Percentiles rank a stretch among this genome's conserved stretches.
Evolutionary conservation across 2,888 invertebrate genomes (phyloP).

Genomic region (Bibio marci): DNA sequence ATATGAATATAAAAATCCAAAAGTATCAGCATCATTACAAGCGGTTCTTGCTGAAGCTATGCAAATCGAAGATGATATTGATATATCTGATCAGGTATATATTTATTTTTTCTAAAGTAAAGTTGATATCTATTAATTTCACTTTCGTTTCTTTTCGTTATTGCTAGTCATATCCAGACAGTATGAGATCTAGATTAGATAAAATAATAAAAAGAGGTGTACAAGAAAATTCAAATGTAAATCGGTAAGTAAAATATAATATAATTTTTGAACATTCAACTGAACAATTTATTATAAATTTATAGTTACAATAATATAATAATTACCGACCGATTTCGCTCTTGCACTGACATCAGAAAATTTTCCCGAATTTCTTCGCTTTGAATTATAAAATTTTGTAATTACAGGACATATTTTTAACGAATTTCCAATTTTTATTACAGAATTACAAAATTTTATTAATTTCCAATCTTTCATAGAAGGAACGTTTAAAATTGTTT

Average conservation of each 20-base stretch:
- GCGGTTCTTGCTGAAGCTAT: conserved; percentile 30
- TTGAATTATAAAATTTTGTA: no score
- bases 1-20: conserved; percentile 28
- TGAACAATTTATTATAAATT: no score
- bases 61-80: conserved; percentile 29
- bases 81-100: conserved; percentile 20
- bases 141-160: not conserved
- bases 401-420: no score
- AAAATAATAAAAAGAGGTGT: conserved; percentile 27
- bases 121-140: not conserved
- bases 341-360: no score
- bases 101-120: not conserved
- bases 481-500: no score
- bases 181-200: conserved; percentile 18
- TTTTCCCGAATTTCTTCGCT: no score
- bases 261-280: not conserved
- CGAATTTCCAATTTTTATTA: no score
- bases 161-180: not conserved
- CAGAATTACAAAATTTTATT: no score
- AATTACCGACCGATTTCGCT: no score
- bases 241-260: conserved; percentile 3
- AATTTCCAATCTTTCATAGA: no score
- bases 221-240: conserved; percentile 11
- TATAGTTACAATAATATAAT: no score
- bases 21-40: conserved; percentile 28